Conservation (phyloP, 2,888 invertebrate genomes). For the Cheilosia vernalis region DNA sequence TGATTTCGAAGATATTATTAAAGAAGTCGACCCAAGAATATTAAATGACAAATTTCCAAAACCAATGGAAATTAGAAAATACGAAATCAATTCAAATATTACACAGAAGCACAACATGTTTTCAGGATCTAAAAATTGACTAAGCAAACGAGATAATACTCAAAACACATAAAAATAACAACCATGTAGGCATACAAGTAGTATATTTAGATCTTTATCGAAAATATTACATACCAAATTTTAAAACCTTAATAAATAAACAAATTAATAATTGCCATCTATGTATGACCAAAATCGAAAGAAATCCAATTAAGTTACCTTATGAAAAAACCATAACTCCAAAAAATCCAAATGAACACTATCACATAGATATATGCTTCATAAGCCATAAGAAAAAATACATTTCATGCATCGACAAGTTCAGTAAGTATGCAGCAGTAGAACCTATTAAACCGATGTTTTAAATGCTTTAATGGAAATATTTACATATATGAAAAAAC, state of each 20-base stretch:
- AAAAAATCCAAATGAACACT: slow-evolving; percentile 16
- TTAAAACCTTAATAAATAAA: slow-evolving; percentile 14
- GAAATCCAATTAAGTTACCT: slow-evolving; percentile 21
- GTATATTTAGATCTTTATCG: neutral
- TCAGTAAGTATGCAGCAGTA: slow-evolving; percentile 3
- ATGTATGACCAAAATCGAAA: slow-evolving; percentile 2
- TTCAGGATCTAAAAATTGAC: neutral
- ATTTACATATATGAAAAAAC: slow-evolving; percentile 17
- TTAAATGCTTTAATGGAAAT: slow-evolving; percentile 5
- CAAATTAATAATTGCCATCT: neutral
- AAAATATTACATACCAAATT: slow-evolving; percentile 23
- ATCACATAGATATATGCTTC: slow-evolving; percentile 34
- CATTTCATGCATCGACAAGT: slow-evolving; percentile 23
- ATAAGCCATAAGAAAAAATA: slow-evolving; percentile 14
- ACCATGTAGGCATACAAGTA: slow-evolving; percentile 16
- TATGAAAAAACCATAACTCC: slow-evolving; percentile 28
- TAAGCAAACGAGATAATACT: slow-evolving; percentile 12
- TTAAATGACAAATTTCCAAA: too few species aligned
- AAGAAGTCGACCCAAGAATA: too few species aligned
- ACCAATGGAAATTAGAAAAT: too few species aligned
- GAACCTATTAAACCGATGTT: slow-evolving; percentile 15
- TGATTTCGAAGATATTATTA: too few species aligned
- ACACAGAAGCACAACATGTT: neutral
- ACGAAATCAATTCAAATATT: too few species aligned
- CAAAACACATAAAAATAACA: slow-evolving; percentile 6